Evolutionary conservation across 2,888 invertebrate genomes (phyloP).

Genomic region (Copidosoma aretas): DNA sequence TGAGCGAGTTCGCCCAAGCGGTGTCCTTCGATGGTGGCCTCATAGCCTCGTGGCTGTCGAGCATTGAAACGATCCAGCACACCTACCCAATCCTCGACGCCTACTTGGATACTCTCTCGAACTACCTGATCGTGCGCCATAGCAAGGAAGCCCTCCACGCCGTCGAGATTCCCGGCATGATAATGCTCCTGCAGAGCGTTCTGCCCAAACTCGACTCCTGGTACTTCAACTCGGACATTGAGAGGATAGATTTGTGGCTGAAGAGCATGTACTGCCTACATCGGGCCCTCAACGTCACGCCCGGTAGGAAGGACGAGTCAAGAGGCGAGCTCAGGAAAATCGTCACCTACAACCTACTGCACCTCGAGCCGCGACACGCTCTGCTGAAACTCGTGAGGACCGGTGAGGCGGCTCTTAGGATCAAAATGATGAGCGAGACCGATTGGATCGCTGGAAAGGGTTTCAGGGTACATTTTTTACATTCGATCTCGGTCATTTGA

Average conservation of each 20-base stretch:
- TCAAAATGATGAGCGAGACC: conserved; percentile 60
- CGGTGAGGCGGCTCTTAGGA: conserved; percentile 56
- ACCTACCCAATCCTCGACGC: conserved; percentile 58
- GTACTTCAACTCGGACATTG: conserved; percentile 58
- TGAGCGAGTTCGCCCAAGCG: conserved; percentile 56
- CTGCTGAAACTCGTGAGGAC: conserved; percentile 58
- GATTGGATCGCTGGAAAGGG: conserved; percentile 61
- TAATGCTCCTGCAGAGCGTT: conserved; percentile 59
- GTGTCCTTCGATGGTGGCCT: conserved; percentile 60
- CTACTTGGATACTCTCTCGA: conserved; percentile 57
- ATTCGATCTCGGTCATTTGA: neutral
- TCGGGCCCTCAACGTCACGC: conserved; percentile 52
- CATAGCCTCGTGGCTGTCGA: conserved; percentile 59
- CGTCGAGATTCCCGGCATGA: conserved; percentile 61
- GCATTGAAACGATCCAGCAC: conserved; percentile 59
- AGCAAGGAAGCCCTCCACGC: conserved; percentile 58
- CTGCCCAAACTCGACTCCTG: conserved; percentile 60
- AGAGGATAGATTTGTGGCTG: conserved; percentile 57
- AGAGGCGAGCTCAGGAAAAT: conserved; percentile 56
- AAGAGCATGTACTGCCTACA: conserved; percentile 60
- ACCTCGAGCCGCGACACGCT: conserved; percentile 59
- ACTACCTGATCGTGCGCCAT: conserved; percentile 55
- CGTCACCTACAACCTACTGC: conserved; percentile 58
- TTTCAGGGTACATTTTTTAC: conserved; percentile 49
- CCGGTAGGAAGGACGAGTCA: conserved; percentile 55